phyloP scores from a whole-genome alignment of 2,113 vertebrate genomes.

The Apaloderma vittatum region DNA sequence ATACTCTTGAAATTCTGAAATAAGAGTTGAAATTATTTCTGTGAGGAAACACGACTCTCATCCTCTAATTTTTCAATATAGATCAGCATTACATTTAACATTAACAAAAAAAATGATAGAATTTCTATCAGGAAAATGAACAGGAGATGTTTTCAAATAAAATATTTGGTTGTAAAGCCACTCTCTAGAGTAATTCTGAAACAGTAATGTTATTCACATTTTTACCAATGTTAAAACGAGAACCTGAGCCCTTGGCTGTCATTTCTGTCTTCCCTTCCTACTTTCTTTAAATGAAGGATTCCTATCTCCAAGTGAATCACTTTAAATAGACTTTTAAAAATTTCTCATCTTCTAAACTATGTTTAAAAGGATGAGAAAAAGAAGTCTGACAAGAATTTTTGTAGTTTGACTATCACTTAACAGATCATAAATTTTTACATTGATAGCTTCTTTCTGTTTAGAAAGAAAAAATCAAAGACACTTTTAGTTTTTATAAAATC shows the following conservation, averaged over 20 bases:
- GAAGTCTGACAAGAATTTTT: conserved; percentile 10
- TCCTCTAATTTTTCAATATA: not conserved
- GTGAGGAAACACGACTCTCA: not conserved
- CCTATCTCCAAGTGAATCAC: conserved; percentile 9
- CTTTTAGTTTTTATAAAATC: conserved; percentile 36
- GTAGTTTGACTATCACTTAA: conserved; percentile 28
- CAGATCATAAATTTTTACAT: conserved; percentile 33
- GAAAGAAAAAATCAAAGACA: conserved; percentile 25
- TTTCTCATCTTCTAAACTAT: conserved; percentile 24
- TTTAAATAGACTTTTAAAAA: conserved; percentile 22
- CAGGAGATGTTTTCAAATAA: not conserved
- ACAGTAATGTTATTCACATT: conserved; percentile 2
- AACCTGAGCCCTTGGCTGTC: conserved; percentile 34
- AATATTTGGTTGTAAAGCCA: not conserved
- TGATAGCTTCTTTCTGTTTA: conserved; percentile 31
- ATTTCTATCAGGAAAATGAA: not conserved
- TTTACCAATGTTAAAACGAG: conserved; percentile 31
- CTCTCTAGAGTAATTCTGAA: not conserved
- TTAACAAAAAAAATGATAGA: not conserved
- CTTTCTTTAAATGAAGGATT: conserved; percentile 28
- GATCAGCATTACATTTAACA: not conserved
- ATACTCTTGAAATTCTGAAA: conserved; percentile 3
- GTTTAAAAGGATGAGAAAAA: conserved; percentile 20
- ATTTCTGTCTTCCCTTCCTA: conserved; percentile 24
- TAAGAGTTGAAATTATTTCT: conserved; percentile 21